phyloP scores from a whole-genome alignment of 2,113 vertebrate species.

The Megaleporinus macrocephalus region DNA sequence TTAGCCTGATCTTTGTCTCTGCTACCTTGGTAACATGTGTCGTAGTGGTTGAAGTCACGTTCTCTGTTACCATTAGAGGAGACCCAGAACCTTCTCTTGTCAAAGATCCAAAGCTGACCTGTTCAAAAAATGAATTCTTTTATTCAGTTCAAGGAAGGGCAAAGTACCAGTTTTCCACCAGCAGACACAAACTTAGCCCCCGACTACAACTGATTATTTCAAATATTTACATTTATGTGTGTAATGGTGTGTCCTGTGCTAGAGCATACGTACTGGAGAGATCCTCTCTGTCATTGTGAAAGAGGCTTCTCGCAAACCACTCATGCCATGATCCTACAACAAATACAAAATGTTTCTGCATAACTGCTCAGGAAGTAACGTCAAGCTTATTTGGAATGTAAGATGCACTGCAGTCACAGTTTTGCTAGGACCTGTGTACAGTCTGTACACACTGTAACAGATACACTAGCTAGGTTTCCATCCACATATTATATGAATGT shows the following conservation, averaged over 20 bases:
- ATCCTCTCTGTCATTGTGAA: slow-evolving; percentile 73
- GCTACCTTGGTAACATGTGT: slow-evolving; percentile 95
- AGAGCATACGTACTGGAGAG: slow-evolving; percentile 76
- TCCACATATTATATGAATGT: no score
- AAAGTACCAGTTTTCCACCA: no score
- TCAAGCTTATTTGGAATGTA: not conserved
- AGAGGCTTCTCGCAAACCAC: slow-evolving; percentile 68
- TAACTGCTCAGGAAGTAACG: not conserved
- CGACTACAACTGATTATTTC: no score
- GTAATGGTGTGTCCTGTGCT: not conserved
- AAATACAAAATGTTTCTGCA: slow-evolving; percentile 23
- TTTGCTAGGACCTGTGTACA: not conserved
- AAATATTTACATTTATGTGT: not conserved
- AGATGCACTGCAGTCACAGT: not conserved
- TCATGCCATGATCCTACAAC: slow-evolving; percentile 72
- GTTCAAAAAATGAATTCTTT: slow-evolving; percentile 1
- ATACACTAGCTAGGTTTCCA: no score
- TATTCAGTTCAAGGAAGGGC: no score
- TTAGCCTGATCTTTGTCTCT: not conserved
- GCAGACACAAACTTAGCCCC: no score
- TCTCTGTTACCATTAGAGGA: slow-evolving; percentile 84
- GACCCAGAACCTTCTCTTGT: slow-evolving; percentile 72
- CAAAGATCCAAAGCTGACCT: slow-evolving; percentile 74
- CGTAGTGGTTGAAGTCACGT: slow-evolving; percentile 97
- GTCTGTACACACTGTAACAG: no score